Percentiles rank a stretch among this genome's conserved stretches.
These are phyloP conservation scores for Malacosoma neustria DNA, from an alignment of 2,888 invertebrate species.

Conservation along the genomic window DNA sequence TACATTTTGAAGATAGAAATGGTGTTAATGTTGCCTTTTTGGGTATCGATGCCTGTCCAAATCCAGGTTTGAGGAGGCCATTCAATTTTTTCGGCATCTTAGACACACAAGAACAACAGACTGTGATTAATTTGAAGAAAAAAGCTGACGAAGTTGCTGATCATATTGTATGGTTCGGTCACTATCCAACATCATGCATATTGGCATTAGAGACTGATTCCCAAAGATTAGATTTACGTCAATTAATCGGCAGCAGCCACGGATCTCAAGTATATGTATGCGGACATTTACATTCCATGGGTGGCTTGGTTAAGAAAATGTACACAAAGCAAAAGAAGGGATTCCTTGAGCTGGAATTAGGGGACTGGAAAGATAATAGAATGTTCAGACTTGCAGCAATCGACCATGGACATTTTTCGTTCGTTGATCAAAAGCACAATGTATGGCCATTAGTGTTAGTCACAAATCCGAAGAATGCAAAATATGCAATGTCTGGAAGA, in stretches of 20 bases:
- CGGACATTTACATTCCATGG: conserved; percentile 92
- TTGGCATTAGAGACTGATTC: conserved; percentile 71
- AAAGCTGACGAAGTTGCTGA: conserved; percentile 65
- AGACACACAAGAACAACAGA: conserved; percentile 71
- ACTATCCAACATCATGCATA: conserved; percentile 93
- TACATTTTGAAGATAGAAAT: conserved; percentile 71
- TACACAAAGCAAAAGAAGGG: conserved; percentile 89
- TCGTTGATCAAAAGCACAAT: conserved; percentile 83
- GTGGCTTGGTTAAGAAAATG: conserved; percentile 87
- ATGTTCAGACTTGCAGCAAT: conserved; percentile 89
- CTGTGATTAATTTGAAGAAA: conserved; percentile 71
- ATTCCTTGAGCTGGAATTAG: conserved; percentile 89
- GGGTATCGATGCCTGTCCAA: conserved; percentile 89
- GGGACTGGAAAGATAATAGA: conserved; percentile 94
- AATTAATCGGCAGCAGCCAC: conserved; percentile 74
- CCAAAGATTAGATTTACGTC: conserved; percentile 64
- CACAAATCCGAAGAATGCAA: conserved; percentile 93
- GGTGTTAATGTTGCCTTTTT: conserved; percentile 85
- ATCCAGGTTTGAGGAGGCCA: conserved; percentile 89
- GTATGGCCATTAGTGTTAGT: conserved; percentile 88
- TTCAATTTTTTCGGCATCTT: conserved; percentile 92
- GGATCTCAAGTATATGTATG: conserved; percentile 86
- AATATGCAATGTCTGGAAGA: conserved; percentile 80
- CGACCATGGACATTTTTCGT: conserved; percentile 92
- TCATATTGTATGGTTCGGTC: conserved; percentile 82